Conservation (phyloP, 2,797 vertebrate genomes). For the Taeniopygia guttata region DNA sequence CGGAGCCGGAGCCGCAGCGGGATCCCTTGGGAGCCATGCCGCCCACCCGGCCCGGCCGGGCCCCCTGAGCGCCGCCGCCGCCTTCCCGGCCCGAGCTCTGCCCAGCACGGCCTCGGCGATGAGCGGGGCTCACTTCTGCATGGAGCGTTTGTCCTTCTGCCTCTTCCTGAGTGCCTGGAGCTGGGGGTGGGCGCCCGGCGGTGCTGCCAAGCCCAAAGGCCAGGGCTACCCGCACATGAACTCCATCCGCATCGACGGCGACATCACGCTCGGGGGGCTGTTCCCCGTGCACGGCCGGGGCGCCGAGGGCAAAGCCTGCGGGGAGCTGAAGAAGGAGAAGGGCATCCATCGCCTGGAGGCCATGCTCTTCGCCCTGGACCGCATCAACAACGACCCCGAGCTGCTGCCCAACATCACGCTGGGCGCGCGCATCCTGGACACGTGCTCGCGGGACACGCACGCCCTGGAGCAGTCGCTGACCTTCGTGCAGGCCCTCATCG, state of each 20-base stretch:
- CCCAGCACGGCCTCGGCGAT: conserved; percentile 63
- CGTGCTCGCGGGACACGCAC: conserved; percentile 94
- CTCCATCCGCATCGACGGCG: conserved; percentile 94
- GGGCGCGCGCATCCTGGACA: conserved; percentile 94
- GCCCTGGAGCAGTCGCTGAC: conserved; percentile 96
- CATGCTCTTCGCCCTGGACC: conserved; percentile 94
- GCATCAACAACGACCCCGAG: conserved; percentile 94
- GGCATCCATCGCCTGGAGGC: conserved; percentile 95
- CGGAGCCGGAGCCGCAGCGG: neutral
- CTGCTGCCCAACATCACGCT: conserved; percentile 95
- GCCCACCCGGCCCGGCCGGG: neutral
- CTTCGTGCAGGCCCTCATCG: conserved; percentile 94
- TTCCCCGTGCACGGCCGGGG: conserved; percentile 92
- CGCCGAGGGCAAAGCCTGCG: conserved; percentile 89
- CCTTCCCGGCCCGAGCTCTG: conserved; percentile 53
- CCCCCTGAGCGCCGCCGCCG: neutral
- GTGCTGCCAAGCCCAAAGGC: conserved; percentile 85
- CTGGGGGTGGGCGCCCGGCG: conserved; percentile 69
- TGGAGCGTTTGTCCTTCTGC: conserved; percentile 75
- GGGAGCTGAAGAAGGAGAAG: conserved; percentile 96
- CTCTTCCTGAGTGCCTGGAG: conserved; percentile 73
- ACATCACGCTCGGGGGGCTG: conserved; percentile 92
- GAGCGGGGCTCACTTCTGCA: conserved; percentile 69
- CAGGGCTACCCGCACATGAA: conserved; percentile 92
- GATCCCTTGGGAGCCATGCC: neutral